Conservation (phyloP, 2,113 vertebrate genomes). For the Carlito syrichta region DNA sequence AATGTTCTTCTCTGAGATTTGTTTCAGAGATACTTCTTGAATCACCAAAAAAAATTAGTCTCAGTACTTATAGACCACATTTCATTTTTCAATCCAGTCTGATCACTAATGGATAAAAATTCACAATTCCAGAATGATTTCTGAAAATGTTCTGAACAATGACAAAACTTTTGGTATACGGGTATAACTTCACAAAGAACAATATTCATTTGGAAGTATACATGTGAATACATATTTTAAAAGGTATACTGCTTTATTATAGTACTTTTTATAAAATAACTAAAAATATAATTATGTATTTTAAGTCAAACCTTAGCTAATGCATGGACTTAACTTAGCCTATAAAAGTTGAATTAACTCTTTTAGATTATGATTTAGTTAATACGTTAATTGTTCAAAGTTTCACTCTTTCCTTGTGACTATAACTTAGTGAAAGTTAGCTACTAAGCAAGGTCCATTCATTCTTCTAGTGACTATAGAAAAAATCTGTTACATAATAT, state of each 20-base stretch:
- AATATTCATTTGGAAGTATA: not conserved
- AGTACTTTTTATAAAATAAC: not conserved
- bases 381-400: not conserved
- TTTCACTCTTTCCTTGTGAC: not conserved
- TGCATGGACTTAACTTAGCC: not conserved
- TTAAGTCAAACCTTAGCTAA: not conserved
- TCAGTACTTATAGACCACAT: not conserved
- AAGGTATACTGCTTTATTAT: not conserved
- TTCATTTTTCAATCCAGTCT: conserved; percentile 35
- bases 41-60: not conserved
- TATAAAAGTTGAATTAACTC: not conserved
- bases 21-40: not conserved
- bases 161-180: not conserved
- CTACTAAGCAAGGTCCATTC: not conserved
- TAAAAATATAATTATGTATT: not conserved
- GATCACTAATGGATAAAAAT: not conserved
- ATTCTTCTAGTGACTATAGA: not conserved
- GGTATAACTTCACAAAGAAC: not conserved
- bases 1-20: not conserved
- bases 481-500: not conserved
- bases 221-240: not conserved
- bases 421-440: not conserved
- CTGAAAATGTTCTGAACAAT: not conserved
- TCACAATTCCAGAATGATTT: not conserved
- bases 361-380: not conserved